phyloP scores from a whole-genome alignment of 1,140 invertebrate species.

The Pteromalus puparum region DNA sequence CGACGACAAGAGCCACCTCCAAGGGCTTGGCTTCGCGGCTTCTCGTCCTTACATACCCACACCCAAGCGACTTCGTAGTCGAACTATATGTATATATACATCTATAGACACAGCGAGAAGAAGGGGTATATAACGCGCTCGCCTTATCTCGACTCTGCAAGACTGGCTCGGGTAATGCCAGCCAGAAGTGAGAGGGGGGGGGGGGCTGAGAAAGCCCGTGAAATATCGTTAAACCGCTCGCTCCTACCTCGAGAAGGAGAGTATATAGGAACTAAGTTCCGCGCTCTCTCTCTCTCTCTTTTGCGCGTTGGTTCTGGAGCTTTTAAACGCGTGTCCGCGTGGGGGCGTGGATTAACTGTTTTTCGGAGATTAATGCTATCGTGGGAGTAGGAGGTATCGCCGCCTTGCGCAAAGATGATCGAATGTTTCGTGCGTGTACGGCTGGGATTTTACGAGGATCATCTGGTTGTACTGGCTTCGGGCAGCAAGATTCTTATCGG shows the following conservation, averaged over 20 bases:
- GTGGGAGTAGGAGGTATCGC: neutral
- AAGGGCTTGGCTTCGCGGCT: constrained; percentile 64
- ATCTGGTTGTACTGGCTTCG: neutral
- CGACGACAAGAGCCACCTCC: constrained; percentile 49
- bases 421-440: neutral
- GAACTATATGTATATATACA: constrained; percentile 18
- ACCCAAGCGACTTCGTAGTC: constrained; percentile 15
- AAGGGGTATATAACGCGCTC: constrained; percentile 3
- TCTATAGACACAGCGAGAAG: constrained; percentile 20
- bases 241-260: constrained; percentile 20
- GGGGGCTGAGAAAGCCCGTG: constrained; percentile 67
- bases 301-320: neutral
- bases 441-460: neutral
- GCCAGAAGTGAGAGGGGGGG: constrained; percentile 57
- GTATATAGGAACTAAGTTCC: neutral
- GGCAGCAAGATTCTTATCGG: no score
- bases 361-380: constrained; percentile 17
- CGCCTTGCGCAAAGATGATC: constrained; percentile 9
- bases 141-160: constrained; percentile 74
- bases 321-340: constrained; percentile 34
- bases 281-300: no score
- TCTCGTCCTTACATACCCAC: constrained; percentile 54
- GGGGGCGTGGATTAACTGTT: constrained; percentile 17
- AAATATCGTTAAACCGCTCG: constrained; percentile 71
- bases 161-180: constrained; percentile 73